These are phyloP conservation scores for Heliconius hermathena DNA, from an alignment of 1,140 invertebrate species.

Conservation along the genomic window DNA sequence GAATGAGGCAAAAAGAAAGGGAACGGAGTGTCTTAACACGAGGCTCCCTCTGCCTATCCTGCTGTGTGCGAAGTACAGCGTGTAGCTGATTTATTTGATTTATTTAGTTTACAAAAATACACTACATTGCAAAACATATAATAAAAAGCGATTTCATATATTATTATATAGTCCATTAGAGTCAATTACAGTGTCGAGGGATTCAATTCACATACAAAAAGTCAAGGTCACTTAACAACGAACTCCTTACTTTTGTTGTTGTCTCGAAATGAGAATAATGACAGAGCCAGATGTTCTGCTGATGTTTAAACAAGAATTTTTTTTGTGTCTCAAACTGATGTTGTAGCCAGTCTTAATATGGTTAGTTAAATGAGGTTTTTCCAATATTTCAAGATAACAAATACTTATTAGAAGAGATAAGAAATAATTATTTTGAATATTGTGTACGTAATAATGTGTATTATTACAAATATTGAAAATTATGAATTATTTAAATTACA, in stretches of 20 bases:
- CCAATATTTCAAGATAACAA: too few species aligned
- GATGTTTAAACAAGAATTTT: not conserved
- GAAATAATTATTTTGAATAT: too few species aligned
- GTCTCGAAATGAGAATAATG: slow-evolving; percentile 8
- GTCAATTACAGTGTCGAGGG: not conserved
- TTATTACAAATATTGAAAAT: too few species aligned
- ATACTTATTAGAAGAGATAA: too few species aligned
- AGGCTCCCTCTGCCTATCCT: too few species aligned
- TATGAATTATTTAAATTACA: too few species aligned
- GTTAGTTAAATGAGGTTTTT: not conserved
- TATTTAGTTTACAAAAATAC: too few species aligned
- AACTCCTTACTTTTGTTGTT: not conserved
- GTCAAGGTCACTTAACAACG: not conserved
- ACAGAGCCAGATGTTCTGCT: not conserved
- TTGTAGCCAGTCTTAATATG: not conserved
- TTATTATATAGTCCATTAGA: slow-evolving; percentile 3
- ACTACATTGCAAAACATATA: not conserved
- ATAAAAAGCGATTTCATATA: not conserved
- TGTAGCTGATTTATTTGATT: too few species aligned
- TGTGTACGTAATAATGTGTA: too few species aligned
- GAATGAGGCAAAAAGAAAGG: too few species aligned
- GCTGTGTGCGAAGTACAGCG: too few species aligned
- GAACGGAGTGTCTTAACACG: too few species aligned
- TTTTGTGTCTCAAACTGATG: not conserved
- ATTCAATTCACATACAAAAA: slow-evolving; percentile 10